Base-by-base conservation (phyloP, 2,113 vertebrate genomes). In the Mirounga angustirostris region DNA sequence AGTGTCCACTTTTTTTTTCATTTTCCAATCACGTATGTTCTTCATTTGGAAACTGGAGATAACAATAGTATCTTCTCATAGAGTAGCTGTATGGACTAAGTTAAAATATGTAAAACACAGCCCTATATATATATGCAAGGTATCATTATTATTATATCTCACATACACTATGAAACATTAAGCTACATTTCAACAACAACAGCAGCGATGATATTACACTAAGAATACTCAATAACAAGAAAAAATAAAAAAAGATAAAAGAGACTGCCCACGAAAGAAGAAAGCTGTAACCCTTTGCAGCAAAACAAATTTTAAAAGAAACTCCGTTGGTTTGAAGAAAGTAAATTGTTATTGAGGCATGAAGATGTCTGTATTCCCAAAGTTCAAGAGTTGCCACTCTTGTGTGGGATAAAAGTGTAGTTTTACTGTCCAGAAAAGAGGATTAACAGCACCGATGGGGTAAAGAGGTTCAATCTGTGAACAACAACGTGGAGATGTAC, bases 251-350 rank as follows among this genome's bases (percentile, higher is more conserved):
- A 19, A 84, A 73, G 28, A 84, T 36, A 94, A 79, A 63, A 67
- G 52, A 58, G 2, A 0, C 11, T 79, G 2, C 16, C 54, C 14
- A 19, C 13, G 8, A 61, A 89, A 52, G 0, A 36, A 0, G 22
- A 46, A 69, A 56, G 22, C 30, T 30, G 14, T 54, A 89, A 74
- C 52, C 26, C 13, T 24, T 82, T 65, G 13, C 2, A 40, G 4
- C 33, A 89, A 73, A 43, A 93, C 13, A 22, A 61, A 54, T 65
- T 71, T 81, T 73, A 16, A 73, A 93, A n/a, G 7, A 91, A 46
- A 6, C 73, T 83, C 11, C 36, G 1, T 33, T 33, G 16, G 0
- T 88, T 50, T 89, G 56, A 76, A 81, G n/a, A 87, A 65, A 83
- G 40, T 67, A 78, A 58, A 56, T 18, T 58, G 6, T 40, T 76